A percentile compares a stretch with the other conserved stretches of the same genome.
phyloP scores from a whole-genome alignment of 2,797 vertebrate genomes.

The Menidia menidia region DNA sequence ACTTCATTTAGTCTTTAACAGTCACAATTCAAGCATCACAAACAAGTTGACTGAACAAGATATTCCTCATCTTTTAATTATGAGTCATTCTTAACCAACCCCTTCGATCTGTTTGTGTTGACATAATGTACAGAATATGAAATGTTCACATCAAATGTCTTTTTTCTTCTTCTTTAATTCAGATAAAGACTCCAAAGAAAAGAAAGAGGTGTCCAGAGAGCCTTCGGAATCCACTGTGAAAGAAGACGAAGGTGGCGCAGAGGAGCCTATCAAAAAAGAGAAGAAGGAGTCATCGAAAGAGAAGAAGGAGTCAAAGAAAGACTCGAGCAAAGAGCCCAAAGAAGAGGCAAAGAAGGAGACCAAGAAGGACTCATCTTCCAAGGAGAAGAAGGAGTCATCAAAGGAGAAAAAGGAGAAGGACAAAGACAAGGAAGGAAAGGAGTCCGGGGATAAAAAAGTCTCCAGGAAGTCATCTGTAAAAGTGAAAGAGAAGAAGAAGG shows the following conservation, averaged over 20 bases:
- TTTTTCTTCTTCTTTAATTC: conserved; percentile 10
- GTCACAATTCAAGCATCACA: no score
- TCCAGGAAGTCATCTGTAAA: conserved; percentile 68
- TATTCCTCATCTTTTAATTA: no score
- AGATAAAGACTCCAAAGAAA: conserved; percentile 66
- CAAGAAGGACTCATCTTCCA: conserved; percentile 64
- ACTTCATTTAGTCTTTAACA: no score
- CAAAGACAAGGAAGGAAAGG: conserved; percentile 71
- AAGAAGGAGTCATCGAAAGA: conserved; percentile 68
- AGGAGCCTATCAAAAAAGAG: conserved; percentile 59
- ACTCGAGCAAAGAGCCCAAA: conserved; percentile 58
- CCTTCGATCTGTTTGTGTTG: background rate
- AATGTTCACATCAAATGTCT: background rate
- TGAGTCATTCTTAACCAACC: background rate
- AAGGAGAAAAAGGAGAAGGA: conserved; percentile 74
- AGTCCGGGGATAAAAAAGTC: conserved; percentile 68
- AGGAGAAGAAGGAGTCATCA: conserved; percentile 66
- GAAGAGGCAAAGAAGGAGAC: conserved; percentile 62
- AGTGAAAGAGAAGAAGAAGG: conserved; percentile 82
- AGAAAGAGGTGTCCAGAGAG: conserved; percentile 59
- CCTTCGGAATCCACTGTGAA: conserved; percentile 35
- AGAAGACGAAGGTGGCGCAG: conserved; percentile 39
- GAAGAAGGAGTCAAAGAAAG: conserved; percentile 71
- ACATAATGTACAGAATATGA: background rate
- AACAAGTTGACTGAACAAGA: no score